These are phyloP conservation scores for Operophtera brumata DNA, from an alignment of 2,888 invertebrate species.

Conservation along the genomic window DNA sequence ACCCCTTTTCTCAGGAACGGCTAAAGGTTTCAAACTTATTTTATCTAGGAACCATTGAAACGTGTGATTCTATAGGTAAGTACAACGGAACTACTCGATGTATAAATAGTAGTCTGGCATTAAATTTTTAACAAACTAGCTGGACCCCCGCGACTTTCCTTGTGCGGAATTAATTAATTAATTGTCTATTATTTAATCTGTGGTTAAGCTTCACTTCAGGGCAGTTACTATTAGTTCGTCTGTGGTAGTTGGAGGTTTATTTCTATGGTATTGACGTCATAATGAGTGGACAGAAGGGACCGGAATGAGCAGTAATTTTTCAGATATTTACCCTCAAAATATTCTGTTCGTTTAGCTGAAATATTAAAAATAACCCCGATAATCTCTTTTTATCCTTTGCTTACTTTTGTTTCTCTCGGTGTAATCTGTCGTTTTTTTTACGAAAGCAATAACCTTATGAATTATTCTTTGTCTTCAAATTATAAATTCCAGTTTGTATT, in stretches of 20 bases:
- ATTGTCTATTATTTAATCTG: too few species aligned
- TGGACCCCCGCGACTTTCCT: too few species aligned
- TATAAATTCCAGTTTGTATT: background rate
- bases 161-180: too few species aligned
- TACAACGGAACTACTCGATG: too few species aligned
- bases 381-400: constrained; percentile 35
- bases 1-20: too few species aligned
- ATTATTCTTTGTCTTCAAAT: background rate
- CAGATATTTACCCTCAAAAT: constrained; percentile 38
- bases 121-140: too few species aligned
- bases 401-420: constrained; percentile 25
- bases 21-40: too few species aligned
- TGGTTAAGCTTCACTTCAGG: too few species aligned
- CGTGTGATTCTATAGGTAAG: too few species aligned
- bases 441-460: background rate
- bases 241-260: too few species aligned
- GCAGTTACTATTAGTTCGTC: background rate
- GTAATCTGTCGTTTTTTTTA: constrained; percentile 1
- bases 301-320: constrained; percentile 43
- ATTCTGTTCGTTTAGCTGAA: constrained; percentile 37
- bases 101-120: too few species aligned
- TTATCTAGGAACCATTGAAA: too few species aligned
- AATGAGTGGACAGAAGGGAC: constrained; percentile 35
- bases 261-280: constrained; percentile 35
- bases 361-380: constrained; percentile 43